Conservation (phyloP, 2,113 vertebrate species). For the Ochotona princeps region DNA sequence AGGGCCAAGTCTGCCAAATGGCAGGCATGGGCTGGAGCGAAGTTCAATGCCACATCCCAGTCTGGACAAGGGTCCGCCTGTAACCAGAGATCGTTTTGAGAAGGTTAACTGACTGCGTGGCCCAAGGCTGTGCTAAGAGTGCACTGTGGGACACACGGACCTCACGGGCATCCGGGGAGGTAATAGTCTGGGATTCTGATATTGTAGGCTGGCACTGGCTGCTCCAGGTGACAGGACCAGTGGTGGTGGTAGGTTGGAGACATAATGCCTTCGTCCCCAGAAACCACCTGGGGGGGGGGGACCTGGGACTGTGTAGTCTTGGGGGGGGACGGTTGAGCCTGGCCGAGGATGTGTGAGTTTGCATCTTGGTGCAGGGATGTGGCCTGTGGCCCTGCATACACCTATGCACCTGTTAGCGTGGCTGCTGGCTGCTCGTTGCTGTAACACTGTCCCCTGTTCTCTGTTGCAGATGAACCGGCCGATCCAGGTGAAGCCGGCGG, state of each 20-base stretch:
- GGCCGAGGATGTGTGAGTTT: not conserved
- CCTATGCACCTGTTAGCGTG: not conserved
- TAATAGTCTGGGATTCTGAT: not conserved
- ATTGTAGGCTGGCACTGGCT: not conserved
- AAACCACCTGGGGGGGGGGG: not conserved
- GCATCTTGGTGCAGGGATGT: fast-evolving
- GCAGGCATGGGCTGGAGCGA: not conserved
- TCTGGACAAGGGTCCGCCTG: not conserved
- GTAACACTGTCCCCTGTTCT: conserved; percentile 74
- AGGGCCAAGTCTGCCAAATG: not conserved
- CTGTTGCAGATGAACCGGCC: conserved; percentile 98
- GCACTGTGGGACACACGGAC: not conserved
- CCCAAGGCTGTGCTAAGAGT: not conserved
- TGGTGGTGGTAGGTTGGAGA: not conserved
- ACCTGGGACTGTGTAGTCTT: fast-evolving
- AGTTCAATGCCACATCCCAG: no score
- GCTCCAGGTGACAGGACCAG: not conserved
- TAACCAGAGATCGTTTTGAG: not conserved
- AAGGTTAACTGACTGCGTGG: not conserved
- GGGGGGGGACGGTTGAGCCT: not conserved
- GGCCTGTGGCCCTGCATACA: not conserved
- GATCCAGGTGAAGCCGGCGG: conserved; percentile 99
- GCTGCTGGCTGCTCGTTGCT: not conserved
- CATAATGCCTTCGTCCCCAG: not conserved
- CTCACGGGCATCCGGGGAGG: not conserved